Conservation (phyloP, 1,140 invertebrate species). For the Bathynomus jamesi region DNA sequence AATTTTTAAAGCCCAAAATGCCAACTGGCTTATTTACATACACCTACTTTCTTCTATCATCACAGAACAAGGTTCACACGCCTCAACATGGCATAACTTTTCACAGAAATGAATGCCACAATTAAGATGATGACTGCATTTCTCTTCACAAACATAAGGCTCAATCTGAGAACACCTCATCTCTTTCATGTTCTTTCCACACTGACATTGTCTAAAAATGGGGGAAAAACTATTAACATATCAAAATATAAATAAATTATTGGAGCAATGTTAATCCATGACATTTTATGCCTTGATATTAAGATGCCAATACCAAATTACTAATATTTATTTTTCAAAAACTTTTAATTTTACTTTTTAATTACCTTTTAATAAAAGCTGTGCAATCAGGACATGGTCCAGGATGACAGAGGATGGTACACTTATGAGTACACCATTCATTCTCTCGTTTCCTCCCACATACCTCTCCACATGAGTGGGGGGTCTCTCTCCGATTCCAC, state of each 20-base stretch:
- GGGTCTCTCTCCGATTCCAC: slow-evolving; percentile 61
- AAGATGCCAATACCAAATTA: no score
- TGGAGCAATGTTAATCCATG: no score
- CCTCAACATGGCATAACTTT: slow-evolving; percentile 60
- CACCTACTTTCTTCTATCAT: slow-evolving; percentile 51
- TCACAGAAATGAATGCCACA: slow-evolving; percentile 69
- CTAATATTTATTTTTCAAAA: no score
- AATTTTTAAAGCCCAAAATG: no score
- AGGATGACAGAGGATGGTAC: slow-evolving; percentile 82
- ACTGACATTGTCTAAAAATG: slow-evolving; percentile 56
- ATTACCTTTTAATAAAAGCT: slow-evolving; percentile 49
- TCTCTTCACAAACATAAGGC: slow-evolving; percentile 60
- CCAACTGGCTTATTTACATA: no score
- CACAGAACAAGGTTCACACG: slow-evolving; percentile 51
- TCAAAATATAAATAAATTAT: no score
- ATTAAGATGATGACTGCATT: slow-evolving; percentile 61
- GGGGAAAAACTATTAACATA: no score
- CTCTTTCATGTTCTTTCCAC: slow-evolving; percentile 57
- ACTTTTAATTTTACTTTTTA: no score
- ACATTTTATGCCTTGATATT: no score
- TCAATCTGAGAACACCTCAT: slow-evolving; percentile 62
- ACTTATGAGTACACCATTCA: slow-evolving; percentile 65
- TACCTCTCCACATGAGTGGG: slow-evolving; percentile 81
- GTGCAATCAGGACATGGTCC: slow-evolving; percentile 68
- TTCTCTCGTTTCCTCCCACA: slow-evolving; percentile 56